Conservation (phyloP, 2,797 vertebrate species). For the Sciaenops ocellatus region DNA sequence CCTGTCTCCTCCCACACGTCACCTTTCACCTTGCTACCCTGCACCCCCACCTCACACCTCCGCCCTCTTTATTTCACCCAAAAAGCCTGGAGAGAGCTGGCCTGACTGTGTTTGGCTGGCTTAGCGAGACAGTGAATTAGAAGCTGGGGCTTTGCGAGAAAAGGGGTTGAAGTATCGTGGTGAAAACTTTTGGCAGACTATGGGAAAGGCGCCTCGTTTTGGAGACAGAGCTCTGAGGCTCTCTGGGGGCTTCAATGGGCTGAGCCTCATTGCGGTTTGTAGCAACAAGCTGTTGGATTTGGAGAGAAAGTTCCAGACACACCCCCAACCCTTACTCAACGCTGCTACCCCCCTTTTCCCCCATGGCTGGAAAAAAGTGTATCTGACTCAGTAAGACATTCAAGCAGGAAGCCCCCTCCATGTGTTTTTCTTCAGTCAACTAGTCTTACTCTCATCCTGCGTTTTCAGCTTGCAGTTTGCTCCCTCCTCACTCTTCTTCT, state of each 20-base stretch:
- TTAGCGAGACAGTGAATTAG: slow-evolving; percentile 50
- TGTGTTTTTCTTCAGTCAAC: slow-evolving; percentile 48
- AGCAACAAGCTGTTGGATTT: slow-evolving; percentile 79
- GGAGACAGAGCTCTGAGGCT: slow-evolving; percentile 53
- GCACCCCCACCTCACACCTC: slow-evolving; percentile 57
- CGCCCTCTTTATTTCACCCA: slow-evolving; percentile 23
- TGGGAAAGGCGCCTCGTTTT: slow-evolving; percentile 55
- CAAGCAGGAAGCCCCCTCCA: slow-evolving; percentile 57
- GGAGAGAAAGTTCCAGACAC: slow-evolving; percentile 76
- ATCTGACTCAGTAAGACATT: slow-evolving; percentile 54
- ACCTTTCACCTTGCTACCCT: slow-evolving; percentile 63
- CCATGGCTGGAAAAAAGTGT: slow-evolving; percentile 56
- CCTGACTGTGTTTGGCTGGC: slow-evolving; percentile 24
- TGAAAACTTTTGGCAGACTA: slow-evolving; percentile 62
- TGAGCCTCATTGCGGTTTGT: slow-evolving; percentile 75
- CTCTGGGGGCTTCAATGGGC: slow-evolving; percentile 55
- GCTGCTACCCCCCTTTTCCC: slow-evolving; percentile 26
- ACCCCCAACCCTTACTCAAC: slow-evolving; percentile 57
- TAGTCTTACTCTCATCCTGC: slow-evolving; percentile 24
- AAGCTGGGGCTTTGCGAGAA: slow-evolving; percentile 34
- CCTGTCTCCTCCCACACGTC: slow-evolving; percentile 69
- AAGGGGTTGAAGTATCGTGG: slow-evolving; percentile 39
- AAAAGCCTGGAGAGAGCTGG: slow-evolving; percentile 29
- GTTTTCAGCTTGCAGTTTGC: slow-evolving; percentile 16
- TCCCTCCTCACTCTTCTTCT: slow-evolving; percentile 14